These are phyloP conservation scores for Phenganax subtilis DNA, from an alignment of 92 coral and sea anemone genomes.

Conservation along the genomic window DNA sequence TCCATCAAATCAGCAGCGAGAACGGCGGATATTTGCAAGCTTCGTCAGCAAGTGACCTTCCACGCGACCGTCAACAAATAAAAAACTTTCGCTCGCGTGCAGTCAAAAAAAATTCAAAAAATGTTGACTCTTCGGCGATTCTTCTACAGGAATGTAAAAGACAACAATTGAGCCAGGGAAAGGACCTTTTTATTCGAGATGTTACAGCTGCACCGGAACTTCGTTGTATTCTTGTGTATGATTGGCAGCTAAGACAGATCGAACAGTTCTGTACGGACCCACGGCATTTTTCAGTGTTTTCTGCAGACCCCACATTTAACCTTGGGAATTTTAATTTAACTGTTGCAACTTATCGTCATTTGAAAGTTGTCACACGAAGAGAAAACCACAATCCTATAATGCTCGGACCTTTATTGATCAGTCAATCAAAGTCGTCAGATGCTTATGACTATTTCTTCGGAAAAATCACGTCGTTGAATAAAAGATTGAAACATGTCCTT, in stretches of 20 bases:
- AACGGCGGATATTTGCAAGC: conserved; percentile 46
- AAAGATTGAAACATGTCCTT: conserved; percentile 40
- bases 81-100: conserved; percentile 18
- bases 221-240: conserved; percentile 33
- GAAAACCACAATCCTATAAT: conserved; percentile 46
- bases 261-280: conserved; percentile 39
- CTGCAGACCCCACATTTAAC: conserved; percentile 47
- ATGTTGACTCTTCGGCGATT: conserved; percentile 16
- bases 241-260: conserved; percentile 33
- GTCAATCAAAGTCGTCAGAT: conserved; percentile 49
- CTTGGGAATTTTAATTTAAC: conserved; percentile 53
- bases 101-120: conserved; percentile 13
- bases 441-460: conserved; percentile 52
- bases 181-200: conserved; percentile 8
- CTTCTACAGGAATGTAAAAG: conserved; percentile 20
- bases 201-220: conserved; percentile 40
- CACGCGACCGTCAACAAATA: conserved; percentile 50
- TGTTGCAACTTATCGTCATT: conserved; percentile 43
- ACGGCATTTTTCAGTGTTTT: conserved; percentile 6
- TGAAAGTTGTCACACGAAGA: conserved; percentile 35
- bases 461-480: conserved; percentile 42
- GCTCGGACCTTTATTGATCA: conserved; percentile 54
- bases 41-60: conserved; percentile 49
- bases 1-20: conserved; percentile 41
- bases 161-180: not conserved